phyloP scores from a whole-genome alignment of 1,140 invertebrate species.

The Ceratosolen solmsi region DNA sequence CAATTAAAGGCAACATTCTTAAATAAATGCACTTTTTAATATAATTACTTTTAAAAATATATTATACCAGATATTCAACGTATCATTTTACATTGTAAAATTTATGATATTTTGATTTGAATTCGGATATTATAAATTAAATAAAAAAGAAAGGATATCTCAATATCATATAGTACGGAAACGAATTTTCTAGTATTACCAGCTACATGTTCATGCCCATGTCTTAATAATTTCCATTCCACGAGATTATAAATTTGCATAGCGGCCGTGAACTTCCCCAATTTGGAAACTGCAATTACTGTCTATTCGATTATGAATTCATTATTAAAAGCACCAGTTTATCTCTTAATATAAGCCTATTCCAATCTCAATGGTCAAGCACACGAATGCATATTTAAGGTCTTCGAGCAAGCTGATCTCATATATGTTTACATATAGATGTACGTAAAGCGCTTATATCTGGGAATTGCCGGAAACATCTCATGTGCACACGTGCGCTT shows the following conservation, averaged over 20 bases:
- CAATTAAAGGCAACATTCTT: too few species aligned
- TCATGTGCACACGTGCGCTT: background rate
- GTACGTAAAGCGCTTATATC: background rate
- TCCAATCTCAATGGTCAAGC: conserved; percentile 7
- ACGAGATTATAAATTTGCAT: conserved; percentile 34
- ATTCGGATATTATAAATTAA: background rate
- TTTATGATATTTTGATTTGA: background rate
- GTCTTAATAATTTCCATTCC: background rate
- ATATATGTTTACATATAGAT: background rate
- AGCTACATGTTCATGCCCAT: background rate
- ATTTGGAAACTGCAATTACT: conserved; percentile 33
- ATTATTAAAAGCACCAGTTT: conserved; percentile 12
- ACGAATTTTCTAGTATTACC: background rate
- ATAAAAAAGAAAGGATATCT: background rate
- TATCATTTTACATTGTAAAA: too few species aligned
- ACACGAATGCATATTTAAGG: background rate
- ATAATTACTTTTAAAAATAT: too few species aligned
- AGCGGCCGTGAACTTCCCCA: conserved; percentile 32
- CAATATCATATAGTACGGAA: background rate
- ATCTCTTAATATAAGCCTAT: background rate
- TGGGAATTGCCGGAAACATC: conserved; percentile 16
- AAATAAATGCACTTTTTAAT: too few species aligned
- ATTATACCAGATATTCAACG: too few species aligned
- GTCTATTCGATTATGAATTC: conserved; percentile 39
- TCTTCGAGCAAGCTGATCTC: background rate